These are phyloP conservation scores for Mizuhopecten yessoensis DNA, from an alignment of 1,140 invertebrate genomes.

Conservation along the genomic window DNA sequence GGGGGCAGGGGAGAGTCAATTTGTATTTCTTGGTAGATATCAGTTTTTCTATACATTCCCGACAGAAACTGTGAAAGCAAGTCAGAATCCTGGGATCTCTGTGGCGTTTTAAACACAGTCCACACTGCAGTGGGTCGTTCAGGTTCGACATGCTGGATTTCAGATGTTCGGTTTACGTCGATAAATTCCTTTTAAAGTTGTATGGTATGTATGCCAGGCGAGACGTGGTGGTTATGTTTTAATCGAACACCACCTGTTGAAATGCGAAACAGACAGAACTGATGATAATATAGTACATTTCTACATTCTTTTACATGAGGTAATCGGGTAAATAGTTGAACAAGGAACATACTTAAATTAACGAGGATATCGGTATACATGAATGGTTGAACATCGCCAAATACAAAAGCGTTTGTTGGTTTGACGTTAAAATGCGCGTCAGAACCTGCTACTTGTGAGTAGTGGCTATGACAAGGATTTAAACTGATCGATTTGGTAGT, in stretches of 20 bases:
- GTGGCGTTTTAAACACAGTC: slow-evolving; percentile 54
- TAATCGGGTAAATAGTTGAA: background rate
- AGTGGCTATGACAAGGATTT: background rate
- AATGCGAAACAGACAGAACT: background rate
- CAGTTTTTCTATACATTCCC: slow-evolving; percentile 59
- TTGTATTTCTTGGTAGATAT: slow-evolving; percentile 51
- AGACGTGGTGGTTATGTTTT: background rate
- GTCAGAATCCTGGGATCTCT: slow-evolving; percentile 60
- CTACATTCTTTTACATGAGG: background rate
- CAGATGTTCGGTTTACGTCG: too few species aligned
- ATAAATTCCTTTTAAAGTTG: background rate
- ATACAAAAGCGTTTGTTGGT: background rate
- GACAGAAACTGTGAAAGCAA: slow-evolving; percentile 60
- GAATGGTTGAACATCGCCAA: too few species aligned
- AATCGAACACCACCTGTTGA: background rate
- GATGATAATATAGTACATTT: background rate
- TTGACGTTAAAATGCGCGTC: background rate
- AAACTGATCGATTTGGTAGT: background rate
- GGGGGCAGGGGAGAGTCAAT: slow-evolving; percentile 58
- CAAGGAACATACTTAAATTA: background rate
- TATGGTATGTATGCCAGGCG: background rate
- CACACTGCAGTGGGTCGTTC: slow-evolving; percentile 57
- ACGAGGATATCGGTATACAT: background rate
- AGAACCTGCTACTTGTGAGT: background rate
- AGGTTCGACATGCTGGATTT: background rate